Conservation (phyloP, 2,888 invertebrate species). For the Terebella lapidaria region DNA sequence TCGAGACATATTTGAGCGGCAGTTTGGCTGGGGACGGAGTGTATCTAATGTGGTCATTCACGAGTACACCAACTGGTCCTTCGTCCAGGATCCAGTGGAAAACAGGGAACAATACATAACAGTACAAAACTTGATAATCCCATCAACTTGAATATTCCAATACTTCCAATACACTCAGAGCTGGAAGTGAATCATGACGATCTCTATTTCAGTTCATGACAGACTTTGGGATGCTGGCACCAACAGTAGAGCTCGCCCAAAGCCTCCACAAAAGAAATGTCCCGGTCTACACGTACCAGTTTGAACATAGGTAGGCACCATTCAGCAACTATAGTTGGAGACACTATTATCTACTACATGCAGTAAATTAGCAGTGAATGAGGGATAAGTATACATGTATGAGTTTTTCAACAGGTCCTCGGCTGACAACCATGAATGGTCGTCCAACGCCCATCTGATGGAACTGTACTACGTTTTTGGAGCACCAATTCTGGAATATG, state of each 20-base stretch:
- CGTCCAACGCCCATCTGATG: neutral
- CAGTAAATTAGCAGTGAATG: no score
- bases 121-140: no score
- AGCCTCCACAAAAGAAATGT: neutral
- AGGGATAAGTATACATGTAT: no score
- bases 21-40: constrained; percentile 12
- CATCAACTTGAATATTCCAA: no score
- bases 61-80: constrained; percentile 22
- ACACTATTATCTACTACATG: no score
- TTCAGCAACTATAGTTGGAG: no score
- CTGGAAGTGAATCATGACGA: no score
- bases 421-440: neutral
- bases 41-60: constrained; percentile 14
- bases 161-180: no score
- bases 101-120: constrained; percentile 20
- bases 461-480: constrained; percentile 1
- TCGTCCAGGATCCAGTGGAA: constrained; percentile 15
- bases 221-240: neutral
- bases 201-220: constrained; percentile 1
- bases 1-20: constrained; percentile 13
- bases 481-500: neutral
- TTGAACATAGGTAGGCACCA: neutral
- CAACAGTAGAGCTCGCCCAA: neutral
- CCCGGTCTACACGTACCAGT: neutral
- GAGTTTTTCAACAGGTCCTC: no score